phyloP scores from a whole-genome alignment of 2,888 invertebrate species.

The Emmelina monodactyla region DNA sequence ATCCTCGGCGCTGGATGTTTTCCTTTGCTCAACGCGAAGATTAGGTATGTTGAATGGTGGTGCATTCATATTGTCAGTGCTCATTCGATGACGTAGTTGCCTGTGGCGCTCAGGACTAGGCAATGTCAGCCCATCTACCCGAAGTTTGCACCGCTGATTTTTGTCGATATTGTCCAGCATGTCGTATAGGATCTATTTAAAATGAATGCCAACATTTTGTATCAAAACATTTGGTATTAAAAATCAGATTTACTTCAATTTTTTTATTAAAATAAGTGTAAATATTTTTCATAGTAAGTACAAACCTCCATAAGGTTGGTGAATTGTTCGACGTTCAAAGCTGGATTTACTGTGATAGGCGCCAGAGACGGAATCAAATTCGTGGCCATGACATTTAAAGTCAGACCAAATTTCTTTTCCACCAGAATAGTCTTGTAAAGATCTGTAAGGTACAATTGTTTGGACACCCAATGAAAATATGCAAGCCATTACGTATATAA shows the following conservation, averaged over 20 bases:
- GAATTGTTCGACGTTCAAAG: slow-evolving; percentile 43
- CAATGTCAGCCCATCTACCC: slow-evolving; percentile 79
- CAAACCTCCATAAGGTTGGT: slow-evolving; percentile 44
- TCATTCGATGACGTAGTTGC: slow-evolving; percentile 80
- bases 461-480: slow-evolving; percentile 10
- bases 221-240: too few species aligned
- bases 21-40: slow-evolving; percentile 83
- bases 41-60: slow-evolving; percentile 90
- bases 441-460: slow-evolving; percentile 68
- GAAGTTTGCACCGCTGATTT: slow-evolving; percentile 88
- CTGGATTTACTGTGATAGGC: slow-evolving; percentile 90
- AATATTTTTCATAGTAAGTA: neutral
- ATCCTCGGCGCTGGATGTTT: slow-evolving; percentile 90
- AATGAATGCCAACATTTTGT: slow-evolving; percentile 9
- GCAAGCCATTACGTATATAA: neutral
- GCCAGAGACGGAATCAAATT: slow-evolving; percentile 92
- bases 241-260: too few species aligned
- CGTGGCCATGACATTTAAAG: slow-evolving; percentile 90
- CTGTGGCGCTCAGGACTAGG: slow-evolving; percentile 81
- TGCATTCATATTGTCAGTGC: slow-evolving; percentile 85
- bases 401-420: slow-evolving; percentile 90
- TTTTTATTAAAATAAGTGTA: too few species aligned
- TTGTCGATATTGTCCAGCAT: slow-evolving; percentile 91
- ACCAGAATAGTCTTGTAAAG: slow-evolving; percentile 90
- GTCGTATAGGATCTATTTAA: slow-evolving; percentile 78